Conservation (phyloP, 2,888 invertebrate species). For the Netelia inedita region DNA sequence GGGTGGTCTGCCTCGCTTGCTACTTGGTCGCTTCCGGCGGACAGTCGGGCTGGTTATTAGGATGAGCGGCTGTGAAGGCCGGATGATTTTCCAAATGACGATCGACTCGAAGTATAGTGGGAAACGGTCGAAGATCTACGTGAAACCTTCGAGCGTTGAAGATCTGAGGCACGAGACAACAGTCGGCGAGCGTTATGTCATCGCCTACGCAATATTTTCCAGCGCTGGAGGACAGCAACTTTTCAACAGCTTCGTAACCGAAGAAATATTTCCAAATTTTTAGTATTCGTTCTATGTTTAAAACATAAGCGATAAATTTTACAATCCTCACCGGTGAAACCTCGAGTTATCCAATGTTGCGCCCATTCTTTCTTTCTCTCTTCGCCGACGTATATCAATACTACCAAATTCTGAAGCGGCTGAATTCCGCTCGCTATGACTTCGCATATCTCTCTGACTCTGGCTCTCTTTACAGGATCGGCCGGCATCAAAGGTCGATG, state of each 20-base stretch:
- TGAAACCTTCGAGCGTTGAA: conserved; percentile 98
- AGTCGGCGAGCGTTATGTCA: conserved; percentile 96
- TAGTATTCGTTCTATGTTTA: neutral
- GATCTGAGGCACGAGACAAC: conserved; percentile 97
- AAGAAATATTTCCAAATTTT: conserved; percentile 23
- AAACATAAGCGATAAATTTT: neutral
- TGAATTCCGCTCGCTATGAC: conserved; percentile 98
- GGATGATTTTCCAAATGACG: conserved; percentile 94
- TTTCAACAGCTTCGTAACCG: conserved; percentile 91
- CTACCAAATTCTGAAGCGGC: conserved; percentile 96
- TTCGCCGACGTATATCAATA: conserved; percentile 94
- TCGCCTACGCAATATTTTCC: conserved; percentile 98
- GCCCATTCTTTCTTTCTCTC: conserved; percentile 97
- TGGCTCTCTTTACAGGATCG: conserved; percentile 94
- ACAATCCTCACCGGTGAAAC: conserved; percentile 88
- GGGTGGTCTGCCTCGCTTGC: conserved; percentile 85
- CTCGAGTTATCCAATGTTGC: conserved; percentile 95
- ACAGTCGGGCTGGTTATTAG: conserved; percentile 97
- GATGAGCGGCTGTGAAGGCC: conserved; percentile 96
- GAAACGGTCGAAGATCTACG: conserved; percentile 95
- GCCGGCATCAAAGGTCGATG: conserved; percentile 95
- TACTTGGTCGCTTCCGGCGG: conserved; percentile 95
- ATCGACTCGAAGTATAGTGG: conserved; percentile 95
- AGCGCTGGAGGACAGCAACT: conserved; percentile 92
- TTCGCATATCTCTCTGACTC: conserved; percentile 97